Conservation (phyloP, 2,888 invertebrate genomes). For the Elegia similella region DNA sequence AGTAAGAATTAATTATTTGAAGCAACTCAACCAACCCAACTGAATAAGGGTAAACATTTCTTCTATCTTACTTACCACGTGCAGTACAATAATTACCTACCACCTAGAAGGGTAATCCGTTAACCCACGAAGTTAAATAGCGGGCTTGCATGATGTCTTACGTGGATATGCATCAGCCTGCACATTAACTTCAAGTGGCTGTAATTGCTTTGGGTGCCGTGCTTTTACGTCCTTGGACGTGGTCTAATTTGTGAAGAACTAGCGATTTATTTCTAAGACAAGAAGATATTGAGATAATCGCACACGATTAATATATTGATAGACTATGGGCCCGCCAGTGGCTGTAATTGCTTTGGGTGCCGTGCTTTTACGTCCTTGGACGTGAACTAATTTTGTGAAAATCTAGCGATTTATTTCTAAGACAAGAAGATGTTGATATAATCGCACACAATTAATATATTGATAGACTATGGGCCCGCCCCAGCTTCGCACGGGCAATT, state of each 20-base stretch:
- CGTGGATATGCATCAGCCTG: slow-evolving; percentile 19
- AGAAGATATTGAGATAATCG: too few species aligned
- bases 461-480: too few species aligned
- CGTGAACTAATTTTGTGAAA: slow-evolving; percentile 18
- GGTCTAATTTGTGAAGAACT: slow-evolving; percentile 18
- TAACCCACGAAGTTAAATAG: slow-evolving; percentile 27
- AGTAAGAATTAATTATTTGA: too few species aligned
- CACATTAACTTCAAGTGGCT: slow-evolving; percentile 36
- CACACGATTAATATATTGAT: too few species aligned
- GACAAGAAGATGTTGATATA: too few species aligned
- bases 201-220: slow-evolving; percentile 38
- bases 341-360: slow-evolving; percentile 39
- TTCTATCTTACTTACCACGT: too few species aligned
- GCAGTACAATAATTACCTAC: neutral
- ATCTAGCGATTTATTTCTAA: neutral
- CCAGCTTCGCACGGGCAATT: too few species aligned
- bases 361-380: slow-evolving; percentile 27
- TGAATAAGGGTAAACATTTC: too few species aligned
- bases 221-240: slow-evolving; percentile 25
- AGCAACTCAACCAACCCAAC: too few species aligned
- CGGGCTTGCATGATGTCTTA: slow-evolving; percentile 6
- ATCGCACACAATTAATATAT: too few species aligned
- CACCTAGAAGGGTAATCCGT: neutral
- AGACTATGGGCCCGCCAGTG: too few species aligned
- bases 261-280: neutral